Evolutionary conservation across 2,888 invertebrate genomes (phyloP), one percentile per base, ranked within the genome.

Genomic region (Hybos culiciformis): DNA sequence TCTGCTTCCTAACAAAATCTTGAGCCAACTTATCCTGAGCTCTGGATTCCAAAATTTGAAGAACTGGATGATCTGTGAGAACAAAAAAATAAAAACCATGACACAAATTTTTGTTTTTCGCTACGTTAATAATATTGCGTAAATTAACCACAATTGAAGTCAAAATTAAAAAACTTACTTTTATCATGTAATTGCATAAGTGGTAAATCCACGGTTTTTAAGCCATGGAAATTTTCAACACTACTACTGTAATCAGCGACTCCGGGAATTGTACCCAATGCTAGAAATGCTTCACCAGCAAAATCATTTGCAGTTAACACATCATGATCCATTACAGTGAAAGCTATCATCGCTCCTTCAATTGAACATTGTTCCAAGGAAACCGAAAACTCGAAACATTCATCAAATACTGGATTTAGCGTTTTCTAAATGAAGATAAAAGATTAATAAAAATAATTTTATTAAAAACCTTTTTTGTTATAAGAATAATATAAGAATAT

Each of bases 301-400:
- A 94, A 96, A 70, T 96, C 96, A 60, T 96, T 94, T 4, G 90
- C 86, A 1, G 92, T 87, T 44, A 96, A 72, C 43, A 94, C 90
- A 67, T 97, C 96, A 58, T 94, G 91, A 67, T 96, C 96, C 94
- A 96, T 96, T 37, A 94, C 91, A 0, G 93, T 91, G 61, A 96
- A 84, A 34, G 86, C 80, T 38, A 96, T 75, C 73, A 90, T 84
- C 2, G 83, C 86, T 14, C 82, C 81, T 3, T 78, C 75, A n/a
- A 76, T 71, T 29, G 78, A 75, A 56, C 90, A 90, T 53, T 88
- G 80, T 44, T 86, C 86, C 57, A 84, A 66, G 0, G 81, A 79
- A 6, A 92, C 85, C 41, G 80, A 79, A 78, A 93, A 96, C 72
- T 94, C 94, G 68, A 96, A 96, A 58, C 90, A 90, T 64, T 97